phyloP scores from a whole-genome alignment of 2,888 invertebrate genomes.

The Alloplasta piceator region DNA sequence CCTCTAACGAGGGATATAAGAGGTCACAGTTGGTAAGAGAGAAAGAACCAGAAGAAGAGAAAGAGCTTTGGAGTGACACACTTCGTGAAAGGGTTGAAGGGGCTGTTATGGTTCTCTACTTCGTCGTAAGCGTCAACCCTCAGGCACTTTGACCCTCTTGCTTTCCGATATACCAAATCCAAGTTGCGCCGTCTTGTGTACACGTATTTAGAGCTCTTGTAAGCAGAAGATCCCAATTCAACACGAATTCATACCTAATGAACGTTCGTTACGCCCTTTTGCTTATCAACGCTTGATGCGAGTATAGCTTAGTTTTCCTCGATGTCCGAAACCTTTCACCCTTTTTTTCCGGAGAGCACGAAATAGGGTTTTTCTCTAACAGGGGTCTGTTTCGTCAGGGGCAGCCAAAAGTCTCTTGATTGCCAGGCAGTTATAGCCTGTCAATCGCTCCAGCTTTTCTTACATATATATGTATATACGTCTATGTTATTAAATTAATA shows the following conservation, averaged over 20 bases:
- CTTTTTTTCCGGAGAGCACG: constrained; percentile 52
- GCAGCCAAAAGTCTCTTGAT: constrained; percentile 75
- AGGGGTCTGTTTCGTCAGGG: constrained; percentile 60
- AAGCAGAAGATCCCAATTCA: no score
- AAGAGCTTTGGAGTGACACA: constrained; percentile 79
- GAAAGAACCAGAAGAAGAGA: constrained; percentile 33
- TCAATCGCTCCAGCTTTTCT: constrained; percentile 79
- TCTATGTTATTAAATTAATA: constrained; percentile 82
- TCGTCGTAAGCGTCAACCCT: constrained; percentile 51
- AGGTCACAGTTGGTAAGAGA: constrained; percentile 1
- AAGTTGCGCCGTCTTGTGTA: constrained; percentile 1
- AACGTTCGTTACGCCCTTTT: no score
- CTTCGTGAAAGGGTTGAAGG: constrained; percentile 79
- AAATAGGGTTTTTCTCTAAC: constrained; percentile 73
- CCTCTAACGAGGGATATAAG: constrained; percentile 71
- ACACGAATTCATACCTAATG: no score
- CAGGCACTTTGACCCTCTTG: constrained; percentile 37
- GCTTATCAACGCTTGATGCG: not conserved
- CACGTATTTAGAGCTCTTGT: not conserved
- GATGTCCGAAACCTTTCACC: constrained; percentile 24
- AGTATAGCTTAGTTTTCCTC: not conserved
- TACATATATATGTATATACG: constrained; percentile 4
- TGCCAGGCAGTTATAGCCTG: constrained; percentile 81
- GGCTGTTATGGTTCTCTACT: constrained; percentile 64
- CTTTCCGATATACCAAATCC: constrained; percentile 42